Evolutionary conservation across 2,888 invertebrate genomes (phyloP).

Genomic region (Herminia tarsipennalis): DNA sequence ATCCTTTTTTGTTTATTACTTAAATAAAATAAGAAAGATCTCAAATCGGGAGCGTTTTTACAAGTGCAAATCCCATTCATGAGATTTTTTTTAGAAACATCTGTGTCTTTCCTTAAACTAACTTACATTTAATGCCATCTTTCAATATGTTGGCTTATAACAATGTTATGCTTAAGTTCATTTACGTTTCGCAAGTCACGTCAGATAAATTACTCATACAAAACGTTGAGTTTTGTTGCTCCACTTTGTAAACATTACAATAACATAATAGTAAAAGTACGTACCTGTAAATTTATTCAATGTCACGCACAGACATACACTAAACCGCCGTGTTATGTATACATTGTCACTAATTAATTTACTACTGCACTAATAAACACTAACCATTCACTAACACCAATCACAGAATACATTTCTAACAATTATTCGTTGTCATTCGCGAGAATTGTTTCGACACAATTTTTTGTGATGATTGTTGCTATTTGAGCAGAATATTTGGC

Average conservation of each 20-base stretch:
- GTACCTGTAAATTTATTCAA: slow-evolving; percentile 43
- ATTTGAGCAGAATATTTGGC: slow-evolving; percentile 52
- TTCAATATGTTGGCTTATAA: too few relatives aligned
- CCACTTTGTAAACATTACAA: background rate
- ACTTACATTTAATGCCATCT: too few relatives aligned
- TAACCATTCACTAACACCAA: slow-evolving; percentile 61
- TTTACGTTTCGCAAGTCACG: too few relatives aligned
- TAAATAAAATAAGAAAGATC: too few relatives aligned
- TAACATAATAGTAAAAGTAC: slow-evolving; percentile 16
- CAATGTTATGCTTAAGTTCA: too few relatives aligned
- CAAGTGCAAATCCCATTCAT: too few relatives aligned
- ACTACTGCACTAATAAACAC: slow-evolving; percentile 44
- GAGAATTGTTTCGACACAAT: slow-evolving; percentile 19
- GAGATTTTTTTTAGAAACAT: too few relatives aligned
- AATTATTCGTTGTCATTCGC: slow-evolving; percentile 39
- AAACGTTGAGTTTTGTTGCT: background rate
- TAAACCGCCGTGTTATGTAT: slow-evolving; percentile 40
- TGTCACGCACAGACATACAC: slow-evolving; percentile 29
- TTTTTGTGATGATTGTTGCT: slow-evolving; percentile 27
- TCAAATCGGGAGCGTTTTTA: too few relatives aligned
- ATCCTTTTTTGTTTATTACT: too few relatives aligned
- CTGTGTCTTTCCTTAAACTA: too few relatives aligned
- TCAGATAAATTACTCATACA: too few relatives aligned
- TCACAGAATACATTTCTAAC: slow-evolving; percentile 44
- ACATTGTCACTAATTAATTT: slow-evolving; percentile 47